Percentiles rank a stretch among this genome's conserved stretches.
Conservation (phyloP, 2,113 vertebrate species). For the Maccullochella peelii region DNA sequence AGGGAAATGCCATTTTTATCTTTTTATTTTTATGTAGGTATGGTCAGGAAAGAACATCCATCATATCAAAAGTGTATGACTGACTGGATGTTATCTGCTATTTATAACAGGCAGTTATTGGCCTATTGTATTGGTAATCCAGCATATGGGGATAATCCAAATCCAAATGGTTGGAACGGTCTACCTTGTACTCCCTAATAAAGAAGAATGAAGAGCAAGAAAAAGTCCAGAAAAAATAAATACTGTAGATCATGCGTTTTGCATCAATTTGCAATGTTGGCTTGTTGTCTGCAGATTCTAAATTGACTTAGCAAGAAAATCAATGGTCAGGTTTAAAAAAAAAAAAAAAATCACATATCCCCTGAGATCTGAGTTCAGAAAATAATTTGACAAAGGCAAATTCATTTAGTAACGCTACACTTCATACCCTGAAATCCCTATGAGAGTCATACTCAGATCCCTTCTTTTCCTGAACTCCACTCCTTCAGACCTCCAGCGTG, state of each 20-base stretch:
- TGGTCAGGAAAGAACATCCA: constrained; percentile 11
- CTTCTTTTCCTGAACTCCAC: constrained; percentile 21
- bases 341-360: constrained; percentile 29
- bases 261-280: constrained; percentile 29
- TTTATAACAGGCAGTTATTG: constrained; percentile 32
- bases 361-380: constrained; percentile 45
- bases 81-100: constrained; percentile 1
- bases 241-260: constrained; percentile 15
- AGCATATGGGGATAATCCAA: constrained; percentile 4
- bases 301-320: constrained; percentile 50
- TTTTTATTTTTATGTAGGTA: neutral
- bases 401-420: constrained; percentile 62
- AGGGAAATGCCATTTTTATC: neutral
- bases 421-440: constrained; percentile 47
- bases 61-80: constrained; percentile 15
- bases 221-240: constrained; percentile 10
- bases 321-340: constrained; percentile 26
- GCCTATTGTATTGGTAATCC: constrained; percentile 1
- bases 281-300: constrained; percentile 45
- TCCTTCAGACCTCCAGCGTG: constrained; percentile 32
- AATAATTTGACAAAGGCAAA: constrained; percentile 63
- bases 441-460: neutral
- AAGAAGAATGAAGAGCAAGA: constrained; percentile 31
- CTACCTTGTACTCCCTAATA: constrained; percentile 21
- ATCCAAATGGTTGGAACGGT: neutral